phyloP scores from a whole-genome alignment of 2,888 invertebrate species.

The Aspidiotus rigidus region DNA sequence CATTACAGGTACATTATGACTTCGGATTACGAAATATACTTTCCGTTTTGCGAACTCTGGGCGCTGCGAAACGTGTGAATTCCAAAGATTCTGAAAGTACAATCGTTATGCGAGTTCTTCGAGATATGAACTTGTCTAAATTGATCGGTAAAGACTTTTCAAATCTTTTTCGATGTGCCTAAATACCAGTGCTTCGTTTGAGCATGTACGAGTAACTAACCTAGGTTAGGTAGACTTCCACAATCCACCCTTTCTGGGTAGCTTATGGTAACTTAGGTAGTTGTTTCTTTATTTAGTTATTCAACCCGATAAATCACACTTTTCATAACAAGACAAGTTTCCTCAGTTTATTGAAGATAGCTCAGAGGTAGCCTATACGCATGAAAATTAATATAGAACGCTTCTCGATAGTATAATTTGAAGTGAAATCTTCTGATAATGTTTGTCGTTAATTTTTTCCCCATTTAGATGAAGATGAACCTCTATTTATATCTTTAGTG shows the following conservation, averaged over 20 bases:
- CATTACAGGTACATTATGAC: conserved; percentile 79
- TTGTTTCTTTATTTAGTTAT: not conserved
- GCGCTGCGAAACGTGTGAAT: conserved; percentile 83
- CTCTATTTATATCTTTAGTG: conserved; percentile 90
- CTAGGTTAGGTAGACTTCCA: too few species aligned
- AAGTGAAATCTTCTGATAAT: too few species aligned
- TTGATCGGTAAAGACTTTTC: conserved; percentile 52
- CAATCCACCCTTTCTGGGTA: too few species aligned
- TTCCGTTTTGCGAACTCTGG: conserved; percentile 84
- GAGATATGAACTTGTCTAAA: conserved; percentile 96
- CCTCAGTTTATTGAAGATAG: too few species aligned
- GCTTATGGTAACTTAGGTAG: too few species aligned
- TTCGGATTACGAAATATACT: conserved; percentile 91
- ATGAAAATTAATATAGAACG: too few species aligned
- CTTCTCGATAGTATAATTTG: too few species aligned
- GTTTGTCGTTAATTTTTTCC: not conserved
- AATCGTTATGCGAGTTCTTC: conserved; percentile 91
- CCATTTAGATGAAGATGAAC: conserved; percentile 80
- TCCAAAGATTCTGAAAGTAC: conserved; percentile 88
- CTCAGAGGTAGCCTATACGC: too few species aligned
- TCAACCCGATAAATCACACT: not conserved
- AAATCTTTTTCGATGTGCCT: not conserved
- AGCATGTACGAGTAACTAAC: too few species aligned
- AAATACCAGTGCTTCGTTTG: not conserved
- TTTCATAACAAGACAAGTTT: not conserved